Conservation (phyloP, 2,113 vertebrate species). For the Petrocephalus zakoni region DNA sequence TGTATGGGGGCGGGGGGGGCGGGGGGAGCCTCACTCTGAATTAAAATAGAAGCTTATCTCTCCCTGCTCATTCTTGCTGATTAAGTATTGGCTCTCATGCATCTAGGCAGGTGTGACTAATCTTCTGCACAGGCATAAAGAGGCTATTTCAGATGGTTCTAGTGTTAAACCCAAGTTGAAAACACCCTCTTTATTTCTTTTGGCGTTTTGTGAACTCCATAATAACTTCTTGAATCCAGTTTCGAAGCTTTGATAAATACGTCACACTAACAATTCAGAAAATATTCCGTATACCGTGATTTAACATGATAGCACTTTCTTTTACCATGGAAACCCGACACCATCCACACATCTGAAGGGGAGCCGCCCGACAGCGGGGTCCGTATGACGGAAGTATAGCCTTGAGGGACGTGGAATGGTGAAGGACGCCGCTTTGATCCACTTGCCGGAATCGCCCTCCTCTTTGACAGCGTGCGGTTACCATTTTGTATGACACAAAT, state of each 20-base stretch:
- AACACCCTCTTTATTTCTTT: background rate
- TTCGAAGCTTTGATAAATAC: background rate
- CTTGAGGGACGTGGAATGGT: too few species aligned
- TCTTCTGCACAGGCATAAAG: background rate
- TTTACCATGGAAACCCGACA: background rate
- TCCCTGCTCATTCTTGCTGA: conserved; percentile 27
- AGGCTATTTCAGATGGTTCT: background rate
- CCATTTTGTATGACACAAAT: background rate
- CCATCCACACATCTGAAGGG: background rate
- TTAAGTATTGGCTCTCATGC: conserved; percentile 26
- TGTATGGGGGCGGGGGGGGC: background rate
- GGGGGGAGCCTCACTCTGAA: conserved; percentile 7
- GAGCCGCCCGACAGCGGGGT: background rate
- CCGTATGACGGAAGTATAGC: background rate
- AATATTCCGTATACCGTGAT: background rate
- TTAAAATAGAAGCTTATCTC: conserved; percentile 19
- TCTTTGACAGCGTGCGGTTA: background rate
- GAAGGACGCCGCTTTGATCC: background rate
- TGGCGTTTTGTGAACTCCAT: background rate
- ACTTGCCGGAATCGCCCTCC: background rate
- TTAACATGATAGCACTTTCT: background rate
- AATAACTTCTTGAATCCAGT: background rate
- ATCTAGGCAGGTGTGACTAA: conserved; percentile 23
- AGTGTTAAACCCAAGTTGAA: background rate
- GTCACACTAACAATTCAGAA: background rate